Percentiles rank a stretch among this genome's conserved stretches.
phyloP scores from a whole-genome alignment of 2,888 invertebrate species.

The Drosophila longiperda region DNA sequence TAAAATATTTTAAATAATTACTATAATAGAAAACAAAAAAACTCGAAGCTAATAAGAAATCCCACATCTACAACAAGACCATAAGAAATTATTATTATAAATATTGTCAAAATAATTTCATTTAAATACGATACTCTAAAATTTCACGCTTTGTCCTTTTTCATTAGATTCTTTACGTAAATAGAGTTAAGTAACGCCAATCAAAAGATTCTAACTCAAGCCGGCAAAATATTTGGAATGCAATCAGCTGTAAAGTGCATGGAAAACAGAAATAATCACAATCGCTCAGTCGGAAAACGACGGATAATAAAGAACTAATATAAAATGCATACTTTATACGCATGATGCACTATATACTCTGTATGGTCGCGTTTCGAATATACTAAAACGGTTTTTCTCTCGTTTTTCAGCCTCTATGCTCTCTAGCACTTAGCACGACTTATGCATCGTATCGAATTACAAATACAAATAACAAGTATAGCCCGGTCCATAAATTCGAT shows the following conservation, averaged over 20 bases:
- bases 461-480: constrained; percentile 19
- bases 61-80: background rate
- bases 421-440: constrained; percentile 42
- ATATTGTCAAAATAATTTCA: background rate
- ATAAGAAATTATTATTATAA: background rate
- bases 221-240: constrained; percentile 40
- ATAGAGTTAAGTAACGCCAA: background rate
- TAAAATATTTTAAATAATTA: background rate
- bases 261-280: constrained; percentile 31
- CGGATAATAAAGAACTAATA: constrained; percentile 27
- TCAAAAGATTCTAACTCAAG: constrained; percentile 2
- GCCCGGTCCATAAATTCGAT: constrained; percentile 12
- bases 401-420: constrained; percentile 21
- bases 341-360: constrained; percentile 13
- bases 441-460: constrained; percentile 62
- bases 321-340: constrained; percentile 28
- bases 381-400: constrained; percentile 35
- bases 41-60: background rate
- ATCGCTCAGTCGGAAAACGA: constrained; percentile 52
- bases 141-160: background rate
- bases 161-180: background rate
- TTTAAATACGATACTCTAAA: background rate
- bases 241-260: constrained; percentile 65
- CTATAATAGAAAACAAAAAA: background rate
- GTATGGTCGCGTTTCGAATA: constrained; percentile 57